Evolutionary conservation across 2,797 vertebrate species (phyloP).

Genomic region (Phoeniculus purpureus): DNA sequence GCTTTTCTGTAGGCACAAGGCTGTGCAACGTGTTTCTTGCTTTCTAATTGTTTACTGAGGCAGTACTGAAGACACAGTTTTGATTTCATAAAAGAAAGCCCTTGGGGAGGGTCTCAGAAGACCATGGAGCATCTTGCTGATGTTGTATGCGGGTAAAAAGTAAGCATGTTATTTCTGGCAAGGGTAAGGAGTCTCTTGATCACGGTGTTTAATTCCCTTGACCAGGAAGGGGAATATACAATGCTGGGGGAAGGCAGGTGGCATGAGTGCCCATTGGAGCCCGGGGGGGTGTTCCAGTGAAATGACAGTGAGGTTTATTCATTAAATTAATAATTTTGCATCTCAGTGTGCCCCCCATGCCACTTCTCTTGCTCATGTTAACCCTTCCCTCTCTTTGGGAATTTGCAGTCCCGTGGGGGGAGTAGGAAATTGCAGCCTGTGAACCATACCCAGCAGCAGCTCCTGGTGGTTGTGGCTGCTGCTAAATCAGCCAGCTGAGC

Average conservation of each 20-base stretch:
- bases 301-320: background rate
- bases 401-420: conserved; percentile 54
- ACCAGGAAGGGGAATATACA: background rate
- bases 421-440: conserved; percentile 66
- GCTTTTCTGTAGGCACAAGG: background rate
- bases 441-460: conserved; percentile 64
- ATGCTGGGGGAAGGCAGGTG: background rate
- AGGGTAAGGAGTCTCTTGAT: background rate
- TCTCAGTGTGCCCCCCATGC: background rate
- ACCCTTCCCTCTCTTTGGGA: conserved; percentile 61
- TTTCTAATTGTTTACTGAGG: background rate
- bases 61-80: background rate
- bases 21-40: background rate
- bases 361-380: conserved; percentile 7
- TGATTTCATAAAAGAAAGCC: background rate
- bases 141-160: background rate
- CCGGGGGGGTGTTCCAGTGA: background rate
- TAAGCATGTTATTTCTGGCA: background rate
- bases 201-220: background rate
- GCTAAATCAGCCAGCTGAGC: conserved; percentile 73
- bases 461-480: conserved; percentile 64
- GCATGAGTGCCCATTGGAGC: fast-evolving
- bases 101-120: background rate
- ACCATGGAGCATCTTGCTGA: background rate
- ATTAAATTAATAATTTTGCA: background rate